A percentile compares a stretch with the other conserved stretches of the same genome.
These are phyloP conservation scores for Stegodyphus dumicola DNA, from an alignment of 1,140 invertebrate genomes.

Conservation along the genomic window DNA sequence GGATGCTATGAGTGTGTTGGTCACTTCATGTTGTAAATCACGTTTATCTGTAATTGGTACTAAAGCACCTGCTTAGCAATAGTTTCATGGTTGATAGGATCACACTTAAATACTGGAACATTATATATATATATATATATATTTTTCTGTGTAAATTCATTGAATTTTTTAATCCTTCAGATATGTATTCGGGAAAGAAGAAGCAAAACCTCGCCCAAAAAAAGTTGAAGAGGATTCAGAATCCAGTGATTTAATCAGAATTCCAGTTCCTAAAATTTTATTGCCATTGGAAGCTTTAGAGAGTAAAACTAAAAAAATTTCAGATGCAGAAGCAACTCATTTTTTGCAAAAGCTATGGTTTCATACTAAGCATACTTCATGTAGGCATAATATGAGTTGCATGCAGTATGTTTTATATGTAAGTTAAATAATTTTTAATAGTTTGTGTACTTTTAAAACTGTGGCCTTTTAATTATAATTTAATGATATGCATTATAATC, in stretches of 20 bases:
- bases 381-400: constrained; percentile 40
- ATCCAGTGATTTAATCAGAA: not conserved
- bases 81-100: no score
- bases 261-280: not conserved
- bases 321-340: not conserved
- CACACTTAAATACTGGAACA: no score
- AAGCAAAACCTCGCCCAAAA: constrained; percentile 32
- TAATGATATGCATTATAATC: no score
- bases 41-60: no score
- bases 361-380: constrained; percentile 36
- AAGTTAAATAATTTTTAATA: not conserved
- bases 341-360: constrained; percentile 28
- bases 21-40: no score
- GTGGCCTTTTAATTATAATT: no score
- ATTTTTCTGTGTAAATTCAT: no score
- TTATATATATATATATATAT: no score
- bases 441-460: not conserved
- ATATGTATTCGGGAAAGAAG: constrained; percentile 52
- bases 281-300: not conserved
- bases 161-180: constrained; percentile 11
- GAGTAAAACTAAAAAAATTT: not conserved
- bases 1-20: no score
- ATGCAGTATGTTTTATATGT: constrained; percentile 47
- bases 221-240: not conserved
- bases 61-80: no score